Conservation (phyloP, 2,113 vertebrate species). For the Ammodytes marinus region DNA sequence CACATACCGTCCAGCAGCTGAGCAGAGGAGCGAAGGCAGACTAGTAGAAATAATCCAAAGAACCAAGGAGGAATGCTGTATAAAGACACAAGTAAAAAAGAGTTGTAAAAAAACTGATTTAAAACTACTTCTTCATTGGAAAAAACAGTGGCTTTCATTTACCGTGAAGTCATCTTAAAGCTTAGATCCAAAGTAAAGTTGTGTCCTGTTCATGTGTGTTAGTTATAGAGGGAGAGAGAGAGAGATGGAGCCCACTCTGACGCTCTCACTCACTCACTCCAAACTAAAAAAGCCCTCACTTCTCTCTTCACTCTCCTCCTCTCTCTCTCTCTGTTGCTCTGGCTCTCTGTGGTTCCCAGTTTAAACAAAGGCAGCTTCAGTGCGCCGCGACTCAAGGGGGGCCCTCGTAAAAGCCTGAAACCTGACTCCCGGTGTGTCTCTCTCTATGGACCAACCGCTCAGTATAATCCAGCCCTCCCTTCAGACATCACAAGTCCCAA, state of each 20-base stretch:
- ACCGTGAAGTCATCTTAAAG: slow-evolving; percentile 79
- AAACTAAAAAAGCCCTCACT: slow-evolving; percentile 60
- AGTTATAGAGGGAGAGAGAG: slow-evolving; percentile 44
- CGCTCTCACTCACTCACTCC: slow-evolving; percentile 48
- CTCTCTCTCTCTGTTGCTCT: slow-evolving; percentile 26
- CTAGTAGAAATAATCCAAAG: slow-evolving; percentile 74
- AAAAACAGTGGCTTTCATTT: slow-evolving; percentile 49
- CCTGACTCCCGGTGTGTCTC: slow-evolving; percentile 74
- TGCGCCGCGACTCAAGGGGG: slow-evolving; percentile 70
- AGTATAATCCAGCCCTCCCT: slow-evolving; percentile 70
- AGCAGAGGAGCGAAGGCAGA: slow-evolving; percentile 60
- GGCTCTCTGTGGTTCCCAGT: slow-evolving; percentile 65
- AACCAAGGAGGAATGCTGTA: slow-evolving; percentile 74
- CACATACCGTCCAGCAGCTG: slow-evolving; percentile 81
- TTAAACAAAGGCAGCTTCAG: slow-evolving; percentile 85
- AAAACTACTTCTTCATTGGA: background rate
- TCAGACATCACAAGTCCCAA: slow-evolving; percentile 67
- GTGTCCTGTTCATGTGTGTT: slow-evolving; percentile 61
- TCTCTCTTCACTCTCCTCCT: slow-evolving; percentile 28
- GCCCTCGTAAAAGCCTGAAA: slow-evolving; percentile 78
- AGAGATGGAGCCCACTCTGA: slow-evolving; percentile 75
- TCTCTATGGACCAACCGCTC: slow-evolving; percentile 71
- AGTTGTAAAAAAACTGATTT: slow-evolving; percentile 31
- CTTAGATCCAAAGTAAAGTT: slow-evolving; percentile 59
- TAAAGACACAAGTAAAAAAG: slow-evolving; percentile 36